phyloP scores from a whole-genome alignment of 2,888 invertebrate species.

The Lepidonotus clava region DNA sequence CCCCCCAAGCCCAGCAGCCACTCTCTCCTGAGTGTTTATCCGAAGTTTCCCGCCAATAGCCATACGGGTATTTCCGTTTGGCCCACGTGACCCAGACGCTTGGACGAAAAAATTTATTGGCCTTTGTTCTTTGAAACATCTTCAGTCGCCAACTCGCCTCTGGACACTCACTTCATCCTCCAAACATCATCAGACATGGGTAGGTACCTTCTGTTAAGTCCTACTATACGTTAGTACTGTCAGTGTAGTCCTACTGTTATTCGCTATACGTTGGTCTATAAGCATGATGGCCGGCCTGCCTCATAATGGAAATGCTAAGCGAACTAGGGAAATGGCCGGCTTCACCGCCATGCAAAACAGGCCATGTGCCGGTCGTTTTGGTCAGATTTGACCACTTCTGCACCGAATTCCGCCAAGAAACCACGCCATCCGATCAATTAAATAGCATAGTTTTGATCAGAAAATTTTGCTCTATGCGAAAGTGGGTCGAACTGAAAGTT shows the following conservation, averaged over 20 bases:
- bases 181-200: constrained; percentile 16
- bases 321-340: constrained; percentile 38
- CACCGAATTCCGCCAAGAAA: constrained; percentile 2
- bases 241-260: constrained; percentile 5
- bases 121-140: constrained; percentile 52
- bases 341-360: constrained; percentile 42
- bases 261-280: constrained; percentile 30
- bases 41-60: constrained; percentile 49
- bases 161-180: neutral
- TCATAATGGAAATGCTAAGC: constrained; percentile 51
- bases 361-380: constrained; percentile 36
- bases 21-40: neutral
- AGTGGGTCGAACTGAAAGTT: neutral
- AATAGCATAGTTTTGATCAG: neutral
- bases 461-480: neutral
- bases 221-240: constrained; percentile 28
- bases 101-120: constrained; percentile 50
- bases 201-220: constrained; percentile 5
- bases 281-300: constrained; percentile 41
- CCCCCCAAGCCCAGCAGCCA: neutral
- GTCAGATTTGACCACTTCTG: constrained; percentile 35
- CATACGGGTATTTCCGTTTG: constrained; percentile 50
- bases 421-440: neutral
- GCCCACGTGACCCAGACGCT: constrained; percentile 49
- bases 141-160: constrained; percentile 44